Conservation (phyloP, 1,140 invertebrate genomes). For the Drusus annulatus region DNA sequence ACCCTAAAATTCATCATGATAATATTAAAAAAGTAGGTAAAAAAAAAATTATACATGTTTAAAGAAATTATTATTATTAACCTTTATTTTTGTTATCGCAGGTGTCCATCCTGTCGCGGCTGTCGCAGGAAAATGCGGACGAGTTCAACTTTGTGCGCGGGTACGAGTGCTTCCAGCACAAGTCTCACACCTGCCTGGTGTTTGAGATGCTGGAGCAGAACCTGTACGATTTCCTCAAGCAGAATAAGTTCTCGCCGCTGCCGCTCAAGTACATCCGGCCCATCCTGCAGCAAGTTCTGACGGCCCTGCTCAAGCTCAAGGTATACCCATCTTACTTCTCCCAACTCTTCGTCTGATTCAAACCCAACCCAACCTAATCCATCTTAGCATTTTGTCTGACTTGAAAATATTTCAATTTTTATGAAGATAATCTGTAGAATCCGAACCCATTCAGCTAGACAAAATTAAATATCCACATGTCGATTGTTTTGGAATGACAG, state of each 20-base stretch:
- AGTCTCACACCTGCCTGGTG: constrained; percentile 99
- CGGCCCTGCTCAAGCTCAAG: constrained; percentile 97
- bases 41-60: no score
- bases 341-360: background rate
- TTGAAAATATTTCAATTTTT: no score
- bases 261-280: constrained; percentile 98
- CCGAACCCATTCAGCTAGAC: no score
- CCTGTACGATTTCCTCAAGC: constrained; percentile 99
- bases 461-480: no score
- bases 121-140: constrained; percentile 99
- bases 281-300: constrained; percentile 98
- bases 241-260: constrained; percentile 99
- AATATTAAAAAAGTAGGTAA: no score
- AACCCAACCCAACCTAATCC: background rate
- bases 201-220: constrained; percentile 99
- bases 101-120: constrained; percentile 95
- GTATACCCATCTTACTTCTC: constrained; percentile 66
- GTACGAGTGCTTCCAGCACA: constrained; percentile 99
- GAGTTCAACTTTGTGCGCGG: constrained; percentile 99
- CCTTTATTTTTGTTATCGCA: constrained; percentile 61
- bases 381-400: no score
- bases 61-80: no score
- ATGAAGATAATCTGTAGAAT: no score
- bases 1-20: no score
- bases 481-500: no score